A percentile compares a stretch with the other conserved stretches of the same genome.
These are phyloP conservation scores for Aeoliscus strigatus DNA, from an alignment of 2,797 vertebrate species.

Conservation along the genomic window DNA sequence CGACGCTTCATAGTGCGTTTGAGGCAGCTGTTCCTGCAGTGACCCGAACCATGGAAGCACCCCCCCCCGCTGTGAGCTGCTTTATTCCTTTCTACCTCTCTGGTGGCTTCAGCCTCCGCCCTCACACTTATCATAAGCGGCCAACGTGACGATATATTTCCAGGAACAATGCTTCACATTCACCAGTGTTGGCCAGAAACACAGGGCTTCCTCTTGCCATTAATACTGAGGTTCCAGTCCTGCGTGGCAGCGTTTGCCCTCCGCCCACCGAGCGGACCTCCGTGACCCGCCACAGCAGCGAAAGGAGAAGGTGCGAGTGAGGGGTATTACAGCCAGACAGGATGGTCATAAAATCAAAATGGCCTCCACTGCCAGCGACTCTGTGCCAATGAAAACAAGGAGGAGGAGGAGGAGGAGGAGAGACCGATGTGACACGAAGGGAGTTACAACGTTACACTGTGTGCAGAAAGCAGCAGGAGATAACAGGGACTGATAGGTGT, in stretches of 20 bases:
- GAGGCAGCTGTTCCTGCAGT: constrained; percentile 26
- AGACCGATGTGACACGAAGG: constrained; percentile 29
- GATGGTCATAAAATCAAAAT: constrained; percentile 70
- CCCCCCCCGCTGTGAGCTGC: constrained; percentile 10
- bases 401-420: constrained; percentile 28
- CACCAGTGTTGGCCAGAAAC: constrained; percentile 30
- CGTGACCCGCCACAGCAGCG: constrained; percentile 62
- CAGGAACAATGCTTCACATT: constrained; percentile 33
- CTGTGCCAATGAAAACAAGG: constrained; percentile 64
- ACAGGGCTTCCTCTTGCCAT: constrained; percentile 52
- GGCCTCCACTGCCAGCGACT: constrained; percentile 49
- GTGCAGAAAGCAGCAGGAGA: constrained; percentile 54
- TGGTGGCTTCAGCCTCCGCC: constrained; percentile 11
- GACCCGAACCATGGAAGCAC: constrained; percentile 17
- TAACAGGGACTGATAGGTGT: constrained; percentile 64
- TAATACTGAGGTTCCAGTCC: constrained; percentile 29
- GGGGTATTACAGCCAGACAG: constrained; percentile 47
- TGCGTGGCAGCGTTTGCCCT: constrained; percentile 45
- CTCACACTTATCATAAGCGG: constrained; percentile 19
- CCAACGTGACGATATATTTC: constrained; percentile 16
- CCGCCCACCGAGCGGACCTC: constrained; percentile 23
- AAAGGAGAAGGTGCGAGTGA: constrained; percentile 1
- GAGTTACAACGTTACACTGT: constrained; percentile 43
- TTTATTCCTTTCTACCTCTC: constrained; percentile 6
- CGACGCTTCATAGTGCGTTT: too few relatives aligned